phyloP scores from a whole-genome alignment of 2,113 vertebrate species.

The Prionailurus bengalensis region DNA sequence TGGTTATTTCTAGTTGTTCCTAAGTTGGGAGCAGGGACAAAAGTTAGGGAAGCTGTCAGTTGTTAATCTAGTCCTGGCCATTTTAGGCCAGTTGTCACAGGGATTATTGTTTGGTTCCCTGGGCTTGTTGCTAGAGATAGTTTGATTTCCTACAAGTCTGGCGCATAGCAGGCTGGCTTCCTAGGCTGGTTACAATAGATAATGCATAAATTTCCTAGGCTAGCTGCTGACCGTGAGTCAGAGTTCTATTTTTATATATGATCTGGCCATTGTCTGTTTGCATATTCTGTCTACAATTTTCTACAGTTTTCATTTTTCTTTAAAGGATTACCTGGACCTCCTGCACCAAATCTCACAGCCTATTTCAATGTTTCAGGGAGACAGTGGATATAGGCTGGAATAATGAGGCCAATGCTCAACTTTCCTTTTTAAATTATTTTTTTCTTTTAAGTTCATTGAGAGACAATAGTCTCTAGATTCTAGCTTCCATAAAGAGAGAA shows the following conservation, averaged over 20 bases:
- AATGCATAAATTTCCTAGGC: neutral
- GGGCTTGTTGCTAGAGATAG: neutral
- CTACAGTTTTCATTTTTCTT: slow-evolving; percentile 22
- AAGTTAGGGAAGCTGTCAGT: neutral
- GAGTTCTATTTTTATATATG: neutral
- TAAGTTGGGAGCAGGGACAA: neutral
- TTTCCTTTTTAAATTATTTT: neutral
- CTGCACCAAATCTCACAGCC: neutral
- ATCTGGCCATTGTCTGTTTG: neutral
- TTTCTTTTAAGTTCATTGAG: neutral
- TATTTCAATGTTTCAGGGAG: neutral
- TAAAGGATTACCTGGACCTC: neutral
- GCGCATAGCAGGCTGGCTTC: neutral
- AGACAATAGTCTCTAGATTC: neutral
- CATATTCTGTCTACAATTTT: neutral
- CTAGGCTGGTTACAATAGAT: neutral
- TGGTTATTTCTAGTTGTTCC: neutral
- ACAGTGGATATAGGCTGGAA: neutral
- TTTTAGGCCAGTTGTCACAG: neutral
- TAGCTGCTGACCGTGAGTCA: neutral
- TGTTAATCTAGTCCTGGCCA: neutral
- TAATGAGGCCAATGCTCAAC: neutral
- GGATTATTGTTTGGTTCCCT: neutral
- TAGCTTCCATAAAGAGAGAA: neutral
- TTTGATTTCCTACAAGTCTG: neutral